Conservation (phyloP, 2,888 invertebrate genomes). For the Standfussiana lucernea region DNA sequence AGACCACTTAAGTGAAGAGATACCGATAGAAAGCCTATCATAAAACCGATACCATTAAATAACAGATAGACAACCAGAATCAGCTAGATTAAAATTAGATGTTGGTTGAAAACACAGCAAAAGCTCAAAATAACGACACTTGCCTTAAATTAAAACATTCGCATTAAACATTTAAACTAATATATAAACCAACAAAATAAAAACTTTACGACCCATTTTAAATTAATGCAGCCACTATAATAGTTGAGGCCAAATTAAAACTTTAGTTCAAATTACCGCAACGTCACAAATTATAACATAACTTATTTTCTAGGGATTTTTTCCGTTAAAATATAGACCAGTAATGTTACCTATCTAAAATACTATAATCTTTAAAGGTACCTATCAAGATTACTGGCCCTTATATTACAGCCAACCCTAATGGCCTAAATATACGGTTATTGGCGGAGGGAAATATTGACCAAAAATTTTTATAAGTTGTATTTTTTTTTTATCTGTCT, state of each 20-base stretch:
- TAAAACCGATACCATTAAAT: neutral
- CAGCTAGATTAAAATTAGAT: neutral
- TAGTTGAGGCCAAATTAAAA: constrained; percentile 41
- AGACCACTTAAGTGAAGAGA: neutral
- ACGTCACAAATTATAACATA: constrained; percentile 3
- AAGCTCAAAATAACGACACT: neutral
- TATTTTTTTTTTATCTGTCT: too few relatives aligned
- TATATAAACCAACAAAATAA: constrained; percentile 14
- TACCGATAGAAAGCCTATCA: neutral
- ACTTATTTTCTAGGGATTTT: neutral
- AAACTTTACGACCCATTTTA: constrained; percentile 19
- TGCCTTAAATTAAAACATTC: neutral
- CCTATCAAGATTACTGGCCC: constrained; percentile 60
- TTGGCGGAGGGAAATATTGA: constrained; percentile 65
- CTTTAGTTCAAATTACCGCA: constrained; percentile 12
- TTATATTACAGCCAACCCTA: constrained; percentile 57
- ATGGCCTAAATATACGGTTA: constrained; percentile 69
- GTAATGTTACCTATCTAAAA: constrained; percentile 47
- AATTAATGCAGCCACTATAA: neutral
- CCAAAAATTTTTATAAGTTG: too few relatives aligned
- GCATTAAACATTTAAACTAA: neutral
- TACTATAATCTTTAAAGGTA: constrained; percentile 38
- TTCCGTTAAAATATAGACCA: constrained; percentile 8
- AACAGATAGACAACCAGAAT: neutral
- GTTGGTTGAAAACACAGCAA: neutral